These are phyloP conservation scores for Serinus canaria DNA, from an alignment of 2,113 vertebrate species.

Conservation along the genomic window DNA sequence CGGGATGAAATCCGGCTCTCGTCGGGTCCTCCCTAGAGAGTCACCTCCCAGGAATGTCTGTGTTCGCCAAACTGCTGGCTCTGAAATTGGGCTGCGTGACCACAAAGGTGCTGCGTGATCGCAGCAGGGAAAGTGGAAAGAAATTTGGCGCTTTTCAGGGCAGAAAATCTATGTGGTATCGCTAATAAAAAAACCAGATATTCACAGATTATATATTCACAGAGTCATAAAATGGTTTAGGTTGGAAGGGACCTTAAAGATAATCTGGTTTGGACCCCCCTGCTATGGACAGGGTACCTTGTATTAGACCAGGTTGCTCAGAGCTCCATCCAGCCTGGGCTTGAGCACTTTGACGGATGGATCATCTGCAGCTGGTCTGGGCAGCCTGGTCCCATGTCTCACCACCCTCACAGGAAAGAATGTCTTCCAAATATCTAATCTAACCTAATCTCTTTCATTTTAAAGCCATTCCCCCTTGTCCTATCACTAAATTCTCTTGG, in stretches of 20 bases:
- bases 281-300: neutral
- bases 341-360: neutral
- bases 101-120: neutral
- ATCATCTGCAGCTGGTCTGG: neutral
- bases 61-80: too few relatives aligned
- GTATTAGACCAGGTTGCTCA: neutral
- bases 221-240: neutral
- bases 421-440: neutral
- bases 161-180: neutral
- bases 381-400: neutral
- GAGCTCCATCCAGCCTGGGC: neutral
- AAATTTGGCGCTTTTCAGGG: neutral
- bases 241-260: neutral
- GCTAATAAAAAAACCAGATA: too few relatives aligned
- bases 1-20: neutral
- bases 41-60: neutral
- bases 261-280: fast-evolving
- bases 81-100: neutral
- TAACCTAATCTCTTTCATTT: neutral
- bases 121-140: neutral
- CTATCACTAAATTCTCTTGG: neutral
- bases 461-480: neutral
- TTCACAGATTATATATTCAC: too few relatives aligned
- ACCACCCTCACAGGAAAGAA: neutral
- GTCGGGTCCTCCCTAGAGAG: fast-evolving